Evolutionary conservation across 2,888 invertebrate genomes (phyloP).

Genomic region (Synanthedon formicaeformis): DNA sequence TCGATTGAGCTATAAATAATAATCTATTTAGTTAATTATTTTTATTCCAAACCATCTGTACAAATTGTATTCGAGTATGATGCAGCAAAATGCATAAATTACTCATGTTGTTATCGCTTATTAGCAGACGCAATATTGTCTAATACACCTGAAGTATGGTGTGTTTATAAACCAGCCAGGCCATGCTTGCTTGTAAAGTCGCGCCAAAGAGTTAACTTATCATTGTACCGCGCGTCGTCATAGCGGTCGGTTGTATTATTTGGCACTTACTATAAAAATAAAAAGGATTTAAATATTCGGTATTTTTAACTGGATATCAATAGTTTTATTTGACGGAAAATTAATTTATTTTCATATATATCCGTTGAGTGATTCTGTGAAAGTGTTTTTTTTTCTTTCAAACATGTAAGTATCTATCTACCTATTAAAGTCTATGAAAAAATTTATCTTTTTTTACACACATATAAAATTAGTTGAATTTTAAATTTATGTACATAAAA

Average conservation of each 20-base stretch:
- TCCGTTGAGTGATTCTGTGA: not conserved
- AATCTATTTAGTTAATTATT: too few relatives aligned
- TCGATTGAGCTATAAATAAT: too few relatives aligned
- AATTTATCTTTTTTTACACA: too few relatives aligned
- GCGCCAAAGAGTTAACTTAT: slow-evolving; percentile 19
- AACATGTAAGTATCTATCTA: not conserved
- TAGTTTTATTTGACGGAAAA: not conserved
- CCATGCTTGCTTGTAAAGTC: not conserved
- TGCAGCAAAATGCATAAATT: not conserved
- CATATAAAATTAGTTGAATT: not conserved
- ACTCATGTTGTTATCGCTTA: not conserved
- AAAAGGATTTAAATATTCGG: not conserved
- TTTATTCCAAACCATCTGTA: too few relatives aligned
- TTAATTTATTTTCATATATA: not conserved
- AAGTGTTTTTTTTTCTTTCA: not conserved
- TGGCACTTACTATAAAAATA: not conserved
- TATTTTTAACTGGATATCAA: not conserved
- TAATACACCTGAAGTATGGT: not conserved
- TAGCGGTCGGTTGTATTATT: slow-evolving; percentile 12
- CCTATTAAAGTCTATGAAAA: too few relatives aligned
- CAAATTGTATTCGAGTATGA: not conserved
- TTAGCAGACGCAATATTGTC: not conserved
- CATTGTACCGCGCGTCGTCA: slow-evolving; percentile 34
- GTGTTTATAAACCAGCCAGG: not conserved
- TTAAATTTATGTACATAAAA: not conserved